Evolutionary conservation across 2,797 vertebrate species (phyloP), one percentile per base, ranked within the genome.

Genomic region (Strix occidentalis): DNA sequence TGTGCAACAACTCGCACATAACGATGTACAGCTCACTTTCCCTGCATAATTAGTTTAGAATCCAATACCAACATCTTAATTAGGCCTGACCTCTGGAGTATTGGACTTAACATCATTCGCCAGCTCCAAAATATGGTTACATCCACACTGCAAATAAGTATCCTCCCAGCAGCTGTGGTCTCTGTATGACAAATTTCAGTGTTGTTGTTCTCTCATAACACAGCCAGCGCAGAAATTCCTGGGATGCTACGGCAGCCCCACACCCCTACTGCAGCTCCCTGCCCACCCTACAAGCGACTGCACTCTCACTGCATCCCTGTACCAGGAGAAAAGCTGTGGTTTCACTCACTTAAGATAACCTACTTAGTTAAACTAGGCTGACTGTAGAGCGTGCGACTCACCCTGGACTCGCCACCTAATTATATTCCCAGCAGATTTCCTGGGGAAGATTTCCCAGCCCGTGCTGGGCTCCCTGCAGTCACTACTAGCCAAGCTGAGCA

Each of bases 41-140:
- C 71, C 43, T 43, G 33, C 61, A 21, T 82, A 85, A 87, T 95
- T 89, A 89, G 35, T 68, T 77, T 56, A 39, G 75, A 68, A 89
- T 90, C 81, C 0, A 2, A 93, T 75, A 77, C 78, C 84, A 80
- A 87, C 78, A 46, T 80, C 93, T 95, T 95, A 89, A 96, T 94
- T 84, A 95, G 83, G 70, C 37, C 80, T 90, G 74, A 96, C 83
- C 91, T 66, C 85, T 51, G 39, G 87, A 74, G 95, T 81, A 88
- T 93, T 93, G 63, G 46, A 63, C 54, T 86, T 79, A 51, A 65
- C 46, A 90, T 79, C 50, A 8, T 72, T 72, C 5, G 0, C 80
- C 95, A 84, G 58, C 83, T 93, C 85, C 60, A 39, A 93, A 96
- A 88, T 78, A 56, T 16, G 64, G 89, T 89, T 68, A 28, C 72